Conservation (phyloP, 2,797 vertebrate species). For the Choloepus didactylus region DNA sequence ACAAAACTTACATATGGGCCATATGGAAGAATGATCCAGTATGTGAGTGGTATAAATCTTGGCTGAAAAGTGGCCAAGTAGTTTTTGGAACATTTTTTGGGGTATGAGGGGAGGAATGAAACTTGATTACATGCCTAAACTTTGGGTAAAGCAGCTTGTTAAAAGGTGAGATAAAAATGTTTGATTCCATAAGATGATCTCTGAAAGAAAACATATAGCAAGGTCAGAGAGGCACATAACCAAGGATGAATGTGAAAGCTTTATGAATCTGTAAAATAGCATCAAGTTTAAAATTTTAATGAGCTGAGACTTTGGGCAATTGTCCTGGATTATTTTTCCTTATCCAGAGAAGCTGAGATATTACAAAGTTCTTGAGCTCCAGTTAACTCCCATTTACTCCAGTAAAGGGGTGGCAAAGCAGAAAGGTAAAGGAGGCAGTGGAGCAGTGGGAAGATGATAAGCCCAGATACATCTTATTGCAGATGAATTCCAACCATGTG, state of each 20-base stretch:
- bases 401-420: not conserved
- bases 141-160: not conserved
- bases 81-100: not conserved
- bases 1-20: not conserved
- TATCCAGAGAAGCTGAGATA: not conserved
- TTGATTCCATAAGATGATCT: not conserved
- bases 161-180: slow-evolving; percentile 24
- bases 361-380: not conserved
- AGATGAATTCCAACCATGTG: not conserved
- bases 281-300: not conserved
- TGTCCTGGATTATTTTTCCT: not conserved
- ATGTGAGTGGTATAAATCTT: slow-evolving; percentile 3
- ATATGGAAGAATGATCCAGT: not conserved
- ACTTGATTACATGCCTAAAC: not conserved
- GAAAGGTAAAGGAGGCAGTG: not conserved
- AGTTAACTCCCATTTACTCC: not conserved
- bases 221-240: not conserved
- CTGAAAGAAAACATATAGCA: not conserved
- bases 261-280: slow-evolving; percentile 29
- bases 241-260: not conserved
- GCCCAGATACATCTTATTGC: not conserved
- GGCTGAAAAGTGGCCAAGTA: not conserved
- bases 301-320: not conserved
- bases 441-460: not conserved
- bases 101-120: not conserved